Percentiles rank a stretch among this genome's conserved stretches.
These are phyloP conservation scores for Cetonia aurata DNA, from an alignment of 2,888 invertebrate species.

Conservation along the genomic window DNA sequence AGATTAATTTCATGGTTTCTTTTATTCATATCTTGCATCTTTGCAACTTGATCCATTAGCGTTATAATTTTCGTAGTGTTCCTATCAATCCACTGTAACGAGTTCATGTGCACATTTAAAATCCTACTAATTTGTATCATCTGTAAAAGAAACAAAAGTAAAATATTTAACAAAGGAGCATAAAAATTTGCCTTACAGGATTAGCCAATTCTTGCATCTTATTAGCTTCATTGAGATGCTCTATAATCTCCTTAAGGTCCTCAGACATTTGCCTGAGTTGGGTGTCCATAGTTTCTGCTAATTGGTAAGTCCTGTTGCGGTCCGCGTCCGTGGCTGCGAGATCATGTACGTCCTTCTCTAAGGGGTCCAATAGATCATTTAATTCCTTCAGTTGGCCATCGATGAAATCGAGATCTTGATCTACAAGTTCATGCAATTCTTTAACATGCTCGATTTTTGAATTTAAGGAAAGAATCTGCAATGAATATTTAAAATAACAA, in stretches of 20 bases:
- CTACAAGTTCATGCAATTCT: slow-evolving; percentile 88
- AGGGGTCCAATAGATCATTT: slow-evolving; percentile 85
- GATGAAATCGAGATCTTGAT: slow-evolving; percentile 94
- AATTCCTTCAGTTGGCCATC: slow-evolving; percentile 92
- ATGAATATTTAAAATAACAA: slow-evolving; percentile 41
- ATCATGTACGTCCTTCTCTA: slow-evolving; percentile 84
- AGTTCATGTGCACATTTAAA: slow-evolving; percentile 96
- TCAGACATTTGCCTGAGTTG: slow-evolving; percentile 95
- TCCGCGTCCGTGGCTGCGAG: slow-evolving; percentile 85
- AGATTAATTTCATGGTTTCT: slow-evolving; percentile 68
- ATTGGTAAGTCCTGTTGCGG: slow-evolving; percentile 89
- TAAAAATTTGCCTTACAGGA: slow-evolving; percentile 76
- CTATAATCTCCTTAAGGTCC: slow-evolving; percentile 94
- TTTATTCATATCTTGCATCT: slow-evolving; percentile 82
- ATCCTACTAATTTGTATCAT: slow-evolving; percentile 92
- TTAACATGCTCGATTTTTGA: slow-evolving; percentile 90
- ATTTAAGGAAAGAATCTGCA: slow-evolving; percentile 85
- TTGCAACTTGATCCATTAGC: slow-evolving; percentile 85
- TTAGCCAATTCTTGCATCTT: slow-evolving; percentile 86
- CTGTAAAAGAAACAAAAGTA: slow-evolving; percentile 66
- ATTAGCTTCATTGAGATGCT: slow-evolving; percentile 91
- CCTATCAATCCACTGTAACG: slow-evolving; percentile 94
- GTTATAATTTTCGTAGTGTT: slow-evolving; percentile 83
- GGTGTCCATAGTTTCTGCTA: slow-evolving; percentile 92
- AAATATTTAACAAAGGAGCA: not conserved